Conservation (phyloP, 2,888 invertebrate genomes). For the Leptura quadrifasciata region DNA sequence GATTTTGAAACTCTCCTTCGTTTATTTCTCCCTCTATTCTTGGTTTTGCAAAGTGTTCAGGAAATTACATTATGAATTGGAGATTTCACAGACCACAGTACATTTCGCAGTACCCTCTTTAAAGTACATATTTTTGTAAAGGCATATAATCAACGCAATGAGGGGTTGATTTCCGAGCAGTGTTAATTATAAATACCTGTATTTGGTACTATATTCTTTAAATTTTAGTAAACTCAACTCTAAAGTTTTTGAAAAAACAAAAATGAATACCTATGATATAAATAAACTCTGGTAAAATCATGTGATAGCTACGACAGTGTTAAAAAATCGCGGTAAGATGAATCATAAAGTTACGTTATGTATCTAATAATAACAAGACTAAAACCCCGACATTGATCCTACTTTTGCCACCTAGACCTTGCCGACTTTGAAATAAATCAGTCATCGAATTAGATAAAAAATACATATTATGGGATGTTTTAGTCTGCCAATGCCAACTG, state of each 20-base stretch:
- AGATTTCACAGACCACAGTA: not conserved
- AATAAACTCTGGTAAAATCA: not conserved
- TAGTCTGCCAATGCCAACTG: too few relatives aligned
- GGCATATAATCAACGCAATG: not conserved
- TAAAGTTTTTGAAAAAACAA: not conserved
- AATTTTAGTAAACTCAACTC: not conserved
- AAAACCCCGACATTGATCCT: not conserved
- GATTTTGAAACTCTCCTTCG: slow-evolving; percentile 21
- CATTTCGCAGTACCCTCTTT: not conserved
- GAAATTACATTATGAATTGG: slow-evolving; percentile 7
- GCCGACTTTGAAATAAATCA: too few relatives aligned
- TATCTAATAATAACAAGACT: not conserved
- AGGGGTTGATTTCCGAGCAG: not conserved
- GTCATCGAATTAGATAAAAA: too few relatives aligned
- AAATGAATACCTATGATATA: not conserved
- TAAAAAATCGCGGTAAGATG: not conserved
- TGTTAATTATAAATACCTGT: not conserved
- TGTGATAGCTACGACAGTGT: not conserved
- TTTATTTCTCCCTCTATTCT: slow-evolving; percentile 18
- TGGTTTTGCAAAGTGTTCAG: slow-evolving; percentile 8
- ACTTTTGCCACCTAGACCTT: too few relatives aligned
- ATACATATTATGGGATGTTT: too few relatives aligned
- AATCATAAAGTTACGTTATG: not conserved
- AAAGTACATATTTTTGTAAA: not conserved
- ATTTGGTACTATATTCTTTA: not conserved